phyloP scores from a whole-genome alignment of 2,797 vertebrate genomes.

The Acanthurus leucopareius region DNA sequence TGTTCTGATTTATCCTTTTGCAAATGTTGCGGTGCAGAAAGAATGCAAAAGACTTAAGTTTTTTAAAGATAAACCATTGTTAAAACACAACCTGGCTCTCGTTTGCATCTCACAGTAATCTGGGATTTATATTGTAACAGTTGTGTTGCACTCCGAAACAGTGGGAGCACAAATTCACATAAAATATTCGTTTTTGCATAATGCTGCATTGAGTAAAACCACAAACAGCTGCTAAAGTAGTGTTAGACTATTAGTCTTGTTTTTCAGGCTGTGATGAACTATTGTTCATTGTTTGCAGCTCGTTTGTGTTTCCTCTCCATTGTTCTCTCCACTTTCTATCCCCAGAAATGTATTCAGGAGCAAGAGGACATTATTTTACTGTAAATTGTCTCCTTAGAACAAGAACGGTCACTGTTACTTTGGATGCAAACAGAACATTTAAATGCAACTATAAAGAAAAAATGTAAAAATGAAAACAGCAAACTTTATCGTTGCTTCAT shows the following conservation, averaged over 20 bases:
- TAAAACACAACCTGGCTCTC: too few species aligned
- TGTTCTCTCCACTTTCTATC: not conserved
- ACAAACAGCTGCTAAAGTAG: not conserved
- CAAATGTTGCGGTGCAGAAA: too few species aligned
- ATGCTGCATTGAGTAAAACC: not conserved
- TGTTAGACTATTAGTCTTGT: not conserved
- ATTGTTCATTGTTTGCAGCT: not conserved
- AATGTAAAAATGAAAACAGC: not conserved
- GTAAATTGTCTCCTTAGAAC: not conserved
- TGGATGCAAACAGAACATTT: not conserved
- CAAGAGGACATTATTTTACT: not conserved
- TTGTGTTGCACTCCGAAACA: too few species aligned
- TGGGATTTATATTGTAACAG: too few species aligned
- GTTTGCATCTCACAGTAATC: too few species aligned
- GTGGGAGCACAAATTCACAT: too few species aligned
- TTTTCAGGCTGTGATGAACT: not conserved
- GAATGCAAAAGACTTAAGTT: too few species aligned
- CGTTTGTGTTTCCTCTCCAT: not conserved
- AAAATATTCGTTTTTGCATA: too few species aligned
- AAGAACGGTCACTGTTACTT: not conserved
- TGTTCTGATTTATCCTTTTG: too few species aligned
- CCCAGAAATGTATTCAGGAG: not conserved
- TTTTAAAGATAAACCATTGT: too few species aligned
- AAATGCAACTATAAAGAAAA: not conserved
- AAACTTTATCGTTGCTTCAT: too few species aligned